Evolutionary conservation across 2,113 vertebrate genomes (phyloP), one percentile per base, ranked within the genome.

Genomic region (Triplophysa rosa): DNA sequence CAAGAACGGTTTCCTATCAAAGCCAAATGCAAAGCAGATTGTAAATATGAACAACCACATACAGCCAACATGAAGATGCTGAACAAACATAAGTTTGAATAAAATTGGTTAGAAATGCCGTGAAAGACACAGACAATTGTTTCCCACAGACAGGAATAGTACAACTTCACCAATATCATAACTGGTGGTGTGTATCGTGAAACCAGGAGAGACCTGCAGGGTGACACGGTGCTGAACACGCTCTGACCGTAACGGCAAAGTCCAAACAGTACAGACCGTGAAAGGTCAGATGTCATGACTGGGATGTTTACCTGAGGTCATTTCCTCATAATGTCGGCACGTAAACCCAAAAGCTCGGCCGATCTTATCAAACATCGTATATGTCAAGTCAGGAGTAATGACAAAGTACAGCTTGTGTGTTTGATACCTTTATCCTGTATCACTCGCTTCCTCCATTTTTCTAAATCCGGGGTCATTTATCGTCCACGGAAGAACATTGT

Each of bases 241-340:
- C 24, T 29, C 9, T 19, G 24, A n/a, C 49, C 6, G 10, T 61
- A 37, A 42, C 13, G 40, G n/a, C 69, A 71, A 37, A 7, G 16
- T 58, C 56, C 71, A 75, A 16, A 17, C 33, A 13, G 49, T 65
- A 12, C 45, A 76, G 14, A 63, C 12, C 1, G 17, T 66, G 4
- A 54, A 16, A 3, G 63, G n/a, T 80, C 70, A 67, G 40, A 47
- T 70, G 61, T 67, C 79, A 67, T n/a, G 33, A 66, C 77, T n/a
- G 69, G 67, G 16, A 62, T 47, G 21, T 65, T 80, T 52, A 70
- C 63, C 77, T 74, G 76, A 80, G 74, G 85, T 37, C 54, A 79
- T 80, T 65, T 74, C n/a, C 58, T 74, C 71, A 24, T 21, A 7
- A 21, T 13, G 45, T 42, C 52, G 62, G 42, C 58, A 64, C 42